Evolutionary conservation across 2,113 vertebrate species (phyloP).

Genomic region (Mobula hypostoma): DNA sequence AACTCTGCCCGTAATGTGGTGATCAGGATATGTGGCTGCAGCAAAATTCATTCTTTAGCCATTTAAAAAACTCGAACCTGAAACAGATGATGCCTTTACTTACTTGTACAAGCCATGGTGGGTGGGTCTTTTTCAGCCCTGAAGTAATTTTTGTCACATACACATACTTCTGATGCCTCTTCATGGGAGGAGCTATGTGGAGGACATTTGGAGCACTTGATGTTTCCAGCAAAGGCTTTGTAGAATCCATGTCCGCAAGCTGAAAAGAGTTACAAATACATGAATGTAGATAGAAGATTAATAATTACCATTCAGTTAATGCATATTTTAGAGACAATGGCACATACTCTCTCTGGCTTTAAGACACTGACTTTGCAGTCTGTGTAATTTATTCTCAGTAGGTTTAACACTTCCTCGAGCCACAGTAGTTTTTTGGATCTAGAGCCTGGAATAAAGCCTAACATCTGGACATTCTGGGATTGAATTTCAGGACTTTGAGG

Average conservation of each 20-base stretch:
- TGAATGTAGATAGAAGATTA: slow-evolving; percentile 34
- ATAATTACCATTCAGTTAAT: not conserved
- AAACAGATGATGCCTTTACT: slow-evolving; percentile 50
- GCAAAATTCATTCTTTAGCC: not conserved
- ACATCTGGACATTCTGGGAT: not conserved
- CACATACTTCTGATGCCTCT: slow-evolving; percentile 78
- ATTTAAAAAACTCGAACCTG: not conserved
- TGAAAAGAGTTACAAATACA: slow-evolving; percentile 47
- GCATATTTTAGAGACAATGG: not conserved
- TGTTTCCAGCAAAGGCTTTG: slow-evolving; percentile 86
- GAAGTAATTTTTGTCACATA: slow-evolving; percentile 84
- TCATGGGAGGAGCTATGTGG: slow-evolving; percentile 76
- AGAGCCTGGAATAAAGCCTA: not conserved
- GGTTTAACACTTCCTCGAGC: not conserved
- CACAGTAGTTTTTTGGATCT: not conserved
- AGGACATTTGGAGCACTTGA: slow-evolving; percentile 88
- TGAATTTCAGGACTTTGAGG: not conserved
- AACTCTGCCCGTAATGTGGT: too few relatives aligned
- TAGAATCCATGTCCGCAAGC: slow-evolving; percentile 88
- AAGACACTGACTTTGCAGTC: not conserved
- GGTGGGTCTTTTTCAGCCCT: slow-evolving; percentile 85
- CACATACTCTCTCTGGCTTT: not conserved
- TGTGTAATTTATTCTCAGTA: not conserved
- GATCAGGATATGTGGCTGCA: too few relatives aligned
- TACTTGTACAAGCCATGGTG: slow-evolving; percentile 92